These are phyloP conservation scores for Drosophila suzukii DNA, from an alignment of 1,140 invertebrate species.

Conservation along the genomic window DNA sequence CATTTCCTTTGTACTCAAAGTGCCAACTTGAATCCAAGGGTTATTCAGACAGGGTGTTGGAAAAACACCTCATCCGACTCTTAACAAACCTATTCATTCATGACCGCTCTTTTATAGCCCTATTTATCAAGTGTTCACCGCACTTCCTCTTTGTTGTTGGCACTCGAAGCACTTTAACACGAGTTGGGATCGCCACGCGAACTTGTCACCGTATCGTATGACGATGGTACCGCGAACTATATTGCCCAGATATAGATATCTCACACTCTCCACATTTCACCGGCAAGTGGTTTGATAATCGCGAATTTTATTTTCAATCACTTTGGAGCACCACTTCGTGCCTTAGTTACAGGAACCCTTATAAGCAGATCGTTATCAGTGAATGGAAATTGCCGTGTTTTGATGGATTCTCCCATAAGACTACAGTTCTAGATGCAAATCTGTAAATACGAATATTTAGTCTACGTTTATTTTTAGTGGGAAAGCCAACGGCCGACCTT, in stretches of 20 bases:
- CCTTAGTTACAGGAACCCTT: conserved; percentile 3
- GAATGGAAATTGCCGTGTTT: conserved; percentile 27
- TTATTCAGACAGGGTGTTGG: conserved; percentile 29
- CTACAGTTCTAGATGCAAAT: conserved; percentile 19
- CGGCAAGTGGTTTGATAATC: conserved; percentile 4
- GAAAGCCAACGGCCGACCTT: conserved; percentile 44
- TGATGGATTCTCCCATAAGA: conserved; percentile 18
- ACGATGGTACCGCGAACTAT: conserved; percentile 4
- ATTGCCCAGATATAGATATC: background rate
- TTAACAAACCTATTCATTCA: conserved; percentile 31
- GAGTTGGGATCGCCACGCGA: conserved; percentile 24
- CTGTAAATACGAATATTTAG: conserved; percentile 10
- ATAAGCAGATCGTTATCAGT: conserved; percentile 18
- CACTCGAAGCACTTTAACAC: conserved; percentile 34
- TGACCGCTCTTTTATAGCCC: conserved; percentile 15
- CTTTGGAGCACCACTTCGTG: conserved; percentile 1
- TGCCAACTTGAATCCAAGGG: conserved; percentile 15
- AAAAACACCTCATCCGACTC: conserved; percentile 21
- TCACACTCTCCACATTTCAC: background rate
- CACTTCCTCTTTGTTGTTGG: conserved; percentile 38
- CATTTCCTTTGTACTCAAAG: conserved; percentile 14
- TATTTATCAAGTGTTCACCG: conserved; percentile 26
- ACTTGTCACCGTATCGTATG: conserved; percentile 20
- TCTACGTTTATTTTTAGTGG: conserved; percentile 33
- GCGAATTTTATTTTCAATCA: conserved; percentile 2